These are phyloP conservation scores for Myotis brandtii DNA, from an alignment of 2,113 vertebrate genomes.

Conservation along the genomic window DNA sequence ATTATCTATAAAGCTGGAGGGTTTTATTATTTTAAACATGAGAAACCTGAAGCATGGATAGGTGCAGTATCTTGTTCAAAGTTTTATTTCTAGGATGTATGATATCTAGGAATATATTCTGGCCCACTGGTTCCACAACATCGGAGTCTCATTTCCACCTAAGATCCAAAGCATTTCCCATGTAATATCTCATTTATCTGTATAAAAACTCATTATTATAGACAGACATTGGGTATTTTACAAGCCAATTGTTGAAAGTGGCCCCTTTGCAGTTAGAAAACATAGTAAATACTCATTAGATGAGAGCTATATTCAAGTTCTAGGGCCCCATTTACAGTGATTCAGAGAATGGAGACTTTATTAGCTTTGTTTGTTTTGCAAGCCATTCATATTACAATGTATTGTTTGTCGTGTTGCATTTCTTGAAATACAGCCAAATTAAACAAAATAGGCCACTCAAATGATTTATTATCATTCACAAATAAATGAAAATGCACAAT, in stretches of 20 bases:
- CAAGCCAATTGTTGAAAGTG: constrained; percentile 16
- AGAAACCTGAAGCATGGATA: constrained; percentile 2
- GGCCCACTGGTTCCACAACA: not conserved
- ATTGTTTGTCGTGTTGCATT: constrained; percentile 62
- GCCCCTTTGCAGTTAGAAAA: constrained; percentile 52
- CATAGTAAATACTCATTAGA: constrained; percentile 52
- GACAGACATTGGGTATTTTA: constrained; percentile 22
- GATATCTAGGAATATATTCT: not conserved
- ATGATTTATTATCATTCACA: constrained; percentile 70
- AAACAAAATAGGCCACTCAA: constrained; percentile 60
- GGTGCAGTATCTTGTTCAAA: not conserved
- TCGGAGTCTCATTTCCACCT: not conserved
- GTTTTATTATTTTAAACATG: constrained; percentile 52
- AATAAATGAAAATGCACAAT: constrained; percentile 66
- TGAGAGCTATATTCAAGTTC: constrained; percentile 57
- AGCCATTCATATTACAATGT: constrained; percentile 59
- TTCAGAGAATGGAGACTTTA: constrained; percentile 55
- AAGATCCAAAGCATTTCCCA: constrained; percentile 6
- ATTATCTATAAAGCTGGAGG: constrained; percentile 5
- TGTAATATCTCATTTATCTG: not conserved
- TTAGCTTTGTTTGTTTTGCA: constrained; percentile 68
- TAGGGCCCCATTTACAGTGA: constrained; percentile 41
- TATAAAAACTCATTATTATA: constrained; percentile 5
- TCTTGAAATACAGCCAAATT: constrained; percentile 74
- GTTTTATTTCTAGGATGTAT: constrained; percentile 38